Evolutionary conservation across 2,113 vertebrate genomes (phyloP).

Genomic region (Alosa alosa): DNA sequence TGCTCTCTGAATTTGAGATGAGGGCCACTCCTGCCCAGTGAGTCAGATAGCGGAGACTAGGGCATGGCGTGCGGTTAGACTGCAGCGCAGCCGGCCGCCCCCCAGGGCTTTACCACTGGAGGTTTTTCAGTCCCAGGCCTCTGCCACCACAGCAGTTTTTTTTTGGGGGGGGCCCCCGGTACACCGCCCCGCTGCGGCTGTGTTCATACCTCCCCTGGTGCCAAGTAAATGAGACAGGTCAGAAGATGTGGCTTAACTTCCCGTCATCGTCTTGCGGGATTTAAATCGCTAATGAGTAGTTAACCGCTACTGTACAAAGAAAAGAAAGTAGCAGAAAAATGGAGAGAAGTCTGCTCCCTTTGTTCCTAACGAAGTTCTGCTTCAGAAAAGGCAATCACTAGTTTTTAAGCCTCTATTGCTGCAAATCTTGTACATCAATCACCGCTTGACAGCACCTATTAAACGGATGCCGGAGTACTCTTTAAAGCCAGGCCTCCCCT

Average conservation of each 20-base stretch:
- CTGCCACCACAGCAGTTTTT: slow-evolving; percentile 15
- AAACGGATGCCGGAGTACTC: slow-evolving; percentile 21
- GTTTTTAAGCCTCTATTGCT: background rate
- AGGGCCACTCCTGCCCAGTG: background rate
- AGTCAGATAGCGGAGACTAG: background rate
- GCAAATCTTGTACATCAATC: slow-evolving; percentile 16
- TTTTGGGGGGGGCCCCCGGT: background rate
- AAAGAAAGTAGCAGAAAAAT: background rate
- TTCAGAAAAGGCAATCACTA: slow-evolving; percentile 21
- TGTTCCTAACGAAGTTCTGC: background rate
- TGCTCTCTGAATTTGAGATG: background rate
- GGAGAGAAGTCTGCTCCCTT: background rate
- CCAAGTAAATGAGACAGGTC: slow-evolving; percentile 18
- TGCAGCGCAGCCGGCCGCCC: background rate
- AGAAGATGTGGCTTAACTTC: slow-evolving; percentile 7
- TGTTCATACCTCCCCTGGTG: background rate
- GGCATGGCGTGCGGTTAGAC: background rate
- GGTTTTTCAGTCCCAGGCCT: background rate
- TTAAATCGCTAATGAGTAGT: background rate
- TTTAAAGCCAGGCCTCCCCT: slow-evolving; percentile 15
- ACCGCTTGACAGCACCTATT: slow-evolving; percentile 15
- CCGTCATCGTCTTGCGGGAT: background rate
- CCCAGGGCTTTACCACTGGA: background rate
- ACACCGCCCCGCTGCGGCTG: background rate
- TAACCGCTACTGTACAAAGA: background rate